phyloP scores from a whole-genome alignment of 2,797 vertebrate genomes.

The Sebastes minor region DNA sequence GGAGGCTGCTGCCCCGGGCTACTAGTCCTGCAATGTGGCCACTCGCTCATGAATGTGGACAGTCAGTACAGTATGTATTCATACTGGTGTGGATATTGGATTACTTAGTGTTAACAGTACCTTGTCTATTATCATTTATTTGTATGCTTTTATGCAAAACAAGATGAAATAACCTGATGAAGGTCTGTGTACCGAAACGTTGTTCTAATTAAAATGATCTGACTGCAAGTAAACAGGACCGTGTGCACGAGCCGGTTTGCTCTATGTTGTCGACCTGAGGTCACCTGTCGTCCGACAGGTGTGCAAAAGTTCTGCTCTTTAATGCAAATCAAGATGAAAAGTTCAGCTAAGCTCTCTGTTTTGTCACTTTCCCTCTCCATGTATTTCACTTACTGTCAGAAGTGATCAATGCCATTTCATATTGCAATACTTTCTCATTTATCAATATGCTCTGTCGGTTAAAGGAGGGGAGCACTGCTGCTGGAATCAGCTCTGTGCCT shows the following conservation, averaged over 20 bases:
- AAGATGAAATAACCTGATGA: background rate
- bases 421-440: background rate
- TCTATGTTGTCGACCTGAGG: no score
- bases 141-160: background rate
- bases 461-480: background rate
- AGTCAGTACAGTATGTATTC: background rate
- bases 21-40: background rate
- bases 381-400: background rate
- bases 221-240: no score
- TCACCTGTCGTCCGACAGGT: no score
- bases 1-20: background rate
- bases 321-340: background rate
- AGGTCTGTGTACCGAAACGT: no score
- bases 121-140: background rate
- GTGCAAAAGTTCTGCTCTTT: background rate
- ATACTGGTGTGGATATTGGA: background rate
- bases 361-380: background rate
- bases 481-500: background rate
- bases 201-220: no score
- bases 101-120: background rate
- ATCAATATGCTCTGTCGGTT: constrained; percentile 6
- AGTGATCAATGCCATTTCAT: background rate
- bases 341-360: background rate
- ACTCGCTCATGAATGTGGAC: background rate
- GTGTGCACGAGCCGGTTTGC: no score